Percentiles rank a stretch among this genome's conserved stretches.
Evolutionary conservation across 1,140 invertebrate species (phyloP).

Genomic region (Triops cancriformis): DNA sequence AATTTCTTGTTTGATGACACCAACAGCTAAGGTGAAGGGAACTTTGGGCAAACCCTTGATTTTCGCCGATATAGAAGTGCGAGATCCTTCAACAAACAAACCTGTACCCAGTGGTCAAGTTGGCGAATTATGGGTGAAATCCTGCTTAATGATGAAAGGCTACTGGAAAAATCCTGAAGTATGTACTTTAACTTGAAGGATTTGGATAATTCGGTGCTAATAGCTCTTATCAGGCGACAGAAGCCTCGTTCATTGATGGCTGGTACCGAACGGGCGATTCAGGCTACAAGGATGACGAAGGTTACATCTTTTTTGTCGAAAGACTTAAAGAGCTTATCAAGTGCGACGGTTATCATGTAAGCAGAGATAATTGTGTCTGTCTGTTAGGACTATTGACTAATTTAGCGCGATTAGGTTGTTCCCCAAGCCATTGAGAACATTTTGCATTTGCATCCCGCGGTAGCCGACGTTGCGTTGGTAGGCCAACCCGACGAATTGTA

Average conservation of each 20-base stretch:
- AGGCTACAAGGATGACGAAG: slow-evolving; percentile 49
- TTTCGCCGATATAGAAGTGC: background rate
- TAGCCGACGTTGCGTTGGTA: slow-evolving; percentile 42
- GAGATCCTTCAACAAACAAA: background rate
- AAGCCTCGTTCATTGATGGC: slow-evolving; percentile 41
- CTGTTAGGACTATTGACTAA: background rate
- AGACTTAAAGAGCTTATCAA: slow-evolving; percentile 56
- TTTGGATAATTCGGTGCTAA: background rate
- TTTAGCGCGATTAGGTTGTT: slow-evolving; percentile 39
- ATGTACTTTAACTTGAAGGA: background rate
- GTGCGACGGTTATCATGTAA: slow-evolving; percentile 46
- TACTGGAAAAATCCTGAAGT: background rate
- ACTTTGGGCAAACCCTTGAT: background rate
- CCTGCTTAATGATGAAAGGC: background rate
- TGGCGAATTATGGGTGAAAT: background rate
- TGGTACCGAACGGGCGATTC: slow-evolving; percentile 62
- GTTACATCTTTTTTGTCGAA: slow-evolving; percentile 48
- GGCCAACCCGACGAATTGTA: slow-evolving; percentile 41
- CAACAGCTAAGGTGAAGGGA: background rate
- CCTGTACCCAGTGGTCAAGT: background rate
- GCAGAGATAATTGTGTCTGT: background rate
- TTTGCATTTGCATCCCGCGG: slow-evolving; percentile 40
- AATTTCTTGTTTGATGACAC: no score
- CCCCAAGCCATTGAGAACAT: slow-evolving; percentile 48
- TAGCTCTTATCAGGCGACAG: slow-evolving; percentile 4